Evolutionary conservation across 2,113 vertebrate genomes (phyloP), one percentile per base, ranked within the genome.

Genomic region (Macaca mulatta): DNA sequence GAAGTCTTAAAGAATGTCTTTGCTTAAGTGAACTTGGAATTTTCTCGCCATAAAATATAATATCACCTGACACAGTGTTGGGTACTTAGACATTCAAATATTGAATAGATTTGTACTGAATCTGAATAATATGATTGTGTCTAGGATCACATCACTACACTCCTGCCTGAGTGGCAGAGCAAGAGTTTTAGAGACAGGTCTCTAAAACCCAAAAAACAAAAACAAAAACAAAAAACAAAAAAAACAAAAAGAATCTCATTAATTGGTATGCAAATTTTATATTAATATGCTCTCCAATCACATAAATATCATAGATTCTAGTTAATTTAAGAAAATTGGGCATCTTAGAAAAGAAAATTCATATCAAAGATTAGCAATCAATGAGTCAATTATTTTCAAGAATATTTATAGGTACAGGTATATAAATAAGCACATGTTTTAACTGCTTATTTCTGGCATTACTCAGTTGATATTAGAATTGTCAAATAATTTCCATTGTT

Each of bases 331-430:
- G 8, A 5, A 80, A 69, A 35, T 1, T 83, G 6, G 75, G 40
- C 3, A 12, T 69, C 13, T 90, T 50, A 1, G 3, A 25, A 67
- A 48, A 79, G 18, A 86, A 70, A 61, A 64, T 43, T 0, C 1
- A 8, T 30, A 40, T 18, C 1, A 57, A 72, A 45, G 94, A 64
- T 89, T 85, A 92, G 35, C 55, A 70, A 79, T 57, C 6, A 50
- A 43, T 17, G 1, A 90, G 80, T 84, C 22, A 59, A 57, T 59
- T 92, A 10, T 72, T 93, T 91, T 87, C 18, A 72, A 69, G 27
- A 67, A 35, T 89, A 52, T 8, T n/a, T 95, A 64, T 72, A 38
- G 8, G 5, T 95, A 64, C 72, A 38, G 8, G 6, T 70, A 38
- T 0, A 3, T 84, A 52, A 43, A 4, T 88, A 52, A 57, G 14